These are phyloP conservation scores for Antitype chi DNA, from an alignment of 2,888 invertebrate genomes.

Conservation along the genomic window DNA sequence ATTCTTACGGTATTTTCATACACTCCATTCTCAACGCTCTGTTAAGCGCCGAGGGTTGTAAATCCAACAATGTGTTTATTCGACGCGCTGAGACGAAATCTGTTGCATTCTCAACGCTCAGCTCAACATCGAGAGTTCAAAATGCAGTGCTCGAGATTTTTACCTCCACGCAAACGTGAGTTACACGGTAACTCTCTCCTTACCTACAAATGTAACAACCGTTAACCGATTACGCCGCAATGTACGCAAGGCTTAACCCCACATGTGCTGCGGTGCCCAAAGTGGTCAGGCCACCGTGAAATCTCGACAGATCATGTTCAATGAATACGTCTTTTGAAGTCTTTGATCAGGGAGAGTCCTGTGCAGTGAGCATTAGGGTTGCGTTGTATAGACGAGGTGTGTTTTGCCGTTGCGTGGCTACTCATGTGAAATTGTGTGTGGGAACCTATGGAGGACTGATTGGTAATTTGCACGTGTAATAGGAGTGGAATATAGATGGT, in stretches of 20 bases:
- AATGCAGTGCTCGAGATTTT: too few species aligned
- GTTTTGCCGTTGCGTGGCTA: slow-evolving; percentile 36
- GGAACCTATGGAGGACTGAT: slow-evolving; percentile 12
- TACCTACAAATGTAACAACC: slow-evolving; percentile 45
- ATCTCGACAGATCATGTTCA: slow-evolving; percentile 64
- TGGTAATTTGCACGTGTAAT: slow-evolving; percentile 5
- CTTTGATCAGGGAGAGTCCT: slow-evolving; percentile 66
- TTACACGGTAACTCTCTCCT: slow-evolving; percentile 11
- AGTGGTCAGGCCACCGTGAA: slow-evolving; percentile 65
- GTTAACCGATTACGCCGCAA: slow-evolving; percentile 47
- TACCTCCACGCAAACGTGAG: too few species aligned
- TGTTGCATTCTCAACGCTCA: too few species aligned
- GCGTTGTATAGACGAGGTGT: neutral
- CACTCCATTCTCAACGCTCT: too few species aligned
- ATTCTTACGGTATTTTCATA: neutral
- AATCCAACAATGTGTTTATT: too few species aligned
- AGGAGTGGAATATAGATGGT: neutral
- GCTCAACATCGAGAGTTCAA: too few species aligned
- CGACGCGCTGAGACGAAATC: too few species aligned
- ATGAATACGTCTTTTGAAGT: slow-evolving; percentile 60
- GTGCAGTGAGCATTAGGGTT: slow-evolving; percentile 42
- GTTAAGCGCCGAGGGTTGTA: too few species aligned
- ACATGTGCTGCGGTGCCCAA: slow-evolving; percentile 55
- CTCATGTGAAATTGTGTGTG: slow-evolving; percentile 32
- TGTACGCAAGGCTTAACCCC: slow-evolving; percentile 48